Base-by-base conservation (phyloP, 2,113 vertebrate genomes). In the Isichthys henryi region DNA sequence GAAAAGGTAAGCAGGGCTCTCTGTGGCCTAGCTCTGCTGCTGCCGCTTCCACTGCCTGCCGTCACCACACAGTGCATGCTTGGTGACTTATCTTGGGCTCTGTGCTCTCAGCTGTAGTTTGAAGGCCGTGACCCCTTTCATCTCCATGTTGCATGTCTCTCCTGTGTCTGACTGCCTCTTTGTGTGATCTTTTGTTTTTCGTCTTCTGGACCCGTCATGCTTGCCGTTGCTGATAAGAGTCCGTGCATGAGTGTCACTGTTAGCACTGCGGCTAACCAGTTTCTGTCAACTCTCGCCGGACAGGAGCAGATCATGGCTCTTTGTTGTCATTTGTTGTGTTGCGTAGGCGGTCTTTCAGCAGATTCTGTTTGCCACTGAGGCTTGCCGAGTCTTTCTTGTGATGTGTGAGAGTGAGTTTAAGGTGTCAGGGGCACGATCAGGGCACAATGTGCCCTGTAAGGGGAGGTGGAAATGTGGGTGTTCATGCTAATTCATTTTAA, bases 1-100 rank as follows among this genome's bases (percentile, higher is more conserved):
- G 95, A 95, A 94, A 94, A 96, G 96, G 96, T 96, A 96, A 96
- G 96, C 94, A 2, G 92, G 90, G 91, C 91, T 90, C 89, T 35
- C 89, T 88, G 90, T 48, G 86, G 90, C 89, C 92, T 94, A 88
- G 92, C 92, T 88, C 80, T 53, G 15, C 89, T 91, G 31, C 35
- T 3, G 7, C 21, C 90, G 90, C 52, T 88, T 62, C 56, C 77
- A 56, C 89, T 92, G 56, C 43, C 89, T 92, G 88, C 50, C 2
- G 9, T 89, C 27, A 83, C 70, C 80, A 35, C 49, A 90, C 53
- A 88, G 19, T 50, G 58, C 89, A 90, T 90, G 89, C 56, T 56
- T 87, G 45, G 35, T 52, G 35, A 17, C 66, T 87, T 80, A n/a
- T 31, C 11, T 80, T 80, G n/a, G n/a, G 53, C 53, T 74, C 62